Evolutionary conservation across 2,797 vertebrate species (phyloP).

Genomic region (Avahi laniger): DNA sequence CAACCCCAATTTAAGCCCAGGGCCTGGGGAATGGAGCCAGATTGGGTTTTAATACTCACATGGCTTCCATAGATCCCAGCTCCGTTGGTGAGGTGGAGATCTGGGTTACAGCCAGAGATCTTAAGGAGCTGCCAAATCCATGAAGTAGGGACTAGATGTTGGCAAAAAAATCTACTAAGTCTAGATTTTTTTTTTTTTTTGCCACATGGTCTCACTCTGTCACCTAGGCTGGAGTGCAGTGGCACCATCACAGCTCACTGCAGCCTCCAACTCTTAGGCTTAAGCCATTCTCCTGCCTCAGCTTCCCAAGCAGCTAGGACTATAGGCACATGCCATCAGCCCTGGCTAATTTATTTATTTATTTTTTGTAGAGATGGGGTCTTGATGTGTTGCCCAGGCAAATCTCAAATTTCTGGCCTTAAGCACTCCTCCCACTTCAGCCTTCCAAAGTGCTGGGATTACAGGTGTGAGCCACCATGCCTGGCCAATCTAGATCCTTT

Average conservation of each 20-base stretch:
- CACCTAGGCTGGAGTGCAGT: not conserved
- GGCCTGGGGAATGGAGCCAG: not conserved
- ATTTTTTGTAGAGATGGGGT: not conserved
- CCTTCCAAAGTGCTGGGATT: not conserved
- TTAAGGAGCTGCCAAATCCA: not conserved
- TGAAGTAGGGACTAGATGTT: not conserved
- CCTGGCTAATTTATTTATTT: not conserved
- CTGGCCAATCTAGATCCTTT: not conserved
- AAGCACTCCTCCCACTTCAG: not conserved
- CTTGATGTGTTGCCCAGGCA: not conserved
- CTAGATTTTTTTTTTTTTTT: not conserved
- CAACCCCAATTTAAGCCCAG: not conserved
- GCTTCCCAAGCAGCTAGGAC: not conserved
- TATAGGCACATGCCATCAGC: not conserved
- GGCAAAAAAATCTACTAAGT: not conserved
- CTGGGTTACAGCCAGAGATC: not conserved
- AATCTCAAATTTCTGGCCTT: not conserved
- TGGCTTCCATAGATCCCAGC: not conserved
- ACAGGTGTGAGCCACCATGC: not conserved
- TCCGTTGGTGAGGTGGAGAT: not conserved
- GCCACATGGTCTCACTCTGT: not conserved
- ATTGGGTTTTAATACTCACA: not conserved
- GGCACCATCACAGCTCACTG: not conserved
- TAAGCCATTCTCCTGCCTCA: not conserved
- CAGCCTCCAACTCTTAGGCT: not conserved